These are phyloP conservation scores for Rhynchomys soricoides DNA, from an alignment of 2,113 vertebrate species.

Conservation along the genomic window DNA sequence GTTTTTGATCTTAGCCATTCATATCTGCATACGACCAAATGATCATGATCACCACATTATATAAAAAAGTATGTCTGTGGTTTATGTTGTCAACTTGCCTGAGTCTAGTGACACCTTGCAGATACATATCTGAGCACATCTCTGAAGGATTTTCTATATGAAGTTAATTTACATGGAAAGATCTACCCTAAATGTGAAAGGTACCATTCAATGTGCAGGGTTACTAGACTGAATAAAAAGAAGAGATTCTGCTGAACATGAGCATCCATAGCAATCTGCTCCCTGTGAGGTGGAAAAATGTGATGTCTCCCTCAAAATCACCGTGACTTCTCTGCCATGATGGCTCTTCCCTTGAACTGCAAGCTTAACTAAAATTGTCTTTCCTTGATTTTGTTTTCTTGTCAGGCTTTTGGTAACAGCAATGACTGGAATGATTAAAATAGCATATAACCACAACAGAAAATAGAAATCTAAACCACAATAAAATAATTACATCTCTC, in stretches of 20 bases:
- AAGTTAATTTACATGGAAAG: not conserved
- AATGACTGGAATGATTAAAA: too few species aligned
- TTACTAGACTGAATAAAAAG: not conserved
- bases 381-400: not conserved
- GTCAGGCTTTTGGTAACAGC: not conserved
- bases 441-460: not conserved
- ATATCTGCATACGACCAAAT: not conserved
- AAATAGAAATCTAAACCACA: conserved; percentile 1
- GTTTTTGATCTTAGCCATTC: too few species aligned
- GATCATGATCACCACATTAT: not conserved
- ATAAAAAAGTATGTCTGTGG: not conserved
- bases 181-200: not conserved
- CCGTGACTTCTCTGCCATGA: too few species aligned
- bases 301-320: not conserved
- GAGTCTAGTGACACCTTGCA: not conserved
- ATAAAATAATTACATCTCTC: not conserved
- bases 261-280: not conserved
- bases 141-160: not conserved
- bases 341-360: not conserved
- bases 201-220: not conserved
- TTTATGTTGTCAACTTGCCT: not conserved
- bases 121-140: not conserved
- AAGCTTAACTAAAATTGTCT: not conserved
- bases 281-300: too few species aligned
- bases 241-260: not conserved